These are phyloP conservation scores for Morphnarchus princeps DNA, from an alignment of 2,113 vertebrate species.

Conservation along the genomic window DNA sequence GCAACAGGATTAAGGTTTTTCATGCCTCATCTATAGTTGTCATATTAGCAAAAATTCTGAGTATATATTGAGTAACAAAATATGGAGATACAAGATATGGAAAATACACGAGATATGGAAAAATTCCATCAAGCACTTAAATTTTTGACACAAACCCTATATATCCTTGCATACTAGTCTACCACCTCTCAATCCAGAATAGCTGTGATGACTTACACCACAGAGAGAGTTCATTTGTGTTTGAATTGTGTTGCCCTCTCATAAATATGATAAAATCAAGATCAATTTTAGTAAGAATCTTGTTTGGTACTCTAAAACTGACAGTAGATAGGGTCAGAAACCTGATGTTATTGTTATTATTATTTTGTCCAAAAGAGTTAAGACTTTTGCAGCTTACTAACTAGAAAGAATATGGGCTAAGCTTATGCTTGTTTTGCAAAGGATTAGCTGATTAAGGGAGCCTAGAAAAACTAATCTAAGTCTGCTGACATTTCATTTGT, in stretches of 20 bases:
- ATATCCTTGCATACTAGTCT: background rate
- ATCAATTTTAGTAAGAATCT: background rate
- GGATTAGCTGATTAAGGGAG: background rate
- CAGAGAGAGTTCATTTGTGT: background rate
- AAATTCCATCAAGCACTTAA: background rate
- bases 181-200: background rate
- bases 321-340: background rate
- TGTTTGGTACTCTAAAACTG: background rate
- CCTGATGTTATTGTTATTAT: background rate
- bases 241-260: background rate
- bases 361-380: background rate
- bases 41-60: background rate
- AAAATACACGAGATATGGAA: background rate
- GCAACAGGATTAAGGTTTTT: background rate
- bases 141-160: background rate
- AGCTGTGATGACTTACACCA: background rate
- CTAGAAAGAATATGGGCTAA: background rate
- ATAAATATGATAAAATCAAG: background rate
- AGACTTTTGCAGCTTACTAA: background rate
- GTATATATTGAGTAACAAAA: background rate
- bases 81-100: background rate
- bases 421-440: slow-evolving; percentile 5
- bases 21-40: background rate
- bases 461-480: background rate
- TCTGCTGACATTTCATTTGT: slow-evolving; percentile 12